Evolutionary conservation across 2,797 vertebrate species (phyloP).

Genomic region (Sebastes matsubarae): DNA sequence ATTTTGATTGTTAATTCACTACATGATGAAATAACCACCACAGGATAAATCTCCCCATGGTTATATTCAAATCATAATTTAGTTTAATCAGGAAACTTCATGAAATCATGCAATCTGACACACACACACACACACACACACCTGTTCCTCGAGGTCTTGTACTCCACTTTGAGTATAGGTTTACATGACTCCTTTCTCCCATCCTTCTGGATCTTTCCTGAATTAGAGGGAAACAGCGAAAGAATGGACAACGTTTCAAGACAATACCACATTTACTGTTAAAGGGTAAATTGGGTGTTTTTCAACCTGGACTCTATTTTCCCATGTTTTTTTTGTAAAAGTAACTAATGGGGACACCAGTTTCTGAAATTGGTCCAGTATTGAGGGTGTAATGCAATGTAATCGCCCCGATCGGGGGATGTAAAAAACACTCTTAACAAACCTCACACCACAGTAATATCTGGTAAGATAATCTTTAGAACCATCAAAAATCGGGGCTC

Average conservation of each 20-base stretch:
- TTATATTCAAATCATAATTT: background rate
- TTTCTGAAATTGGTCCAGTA: too few species aligned
- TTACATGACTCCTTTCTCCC: slow-evolving; percentile 98
- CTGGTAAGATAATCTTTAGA: too few species aligned
- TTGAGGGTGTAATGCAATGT: too few species aligned
- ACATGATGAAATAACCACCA: background rate
- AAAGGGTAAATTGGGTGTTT: background rate
- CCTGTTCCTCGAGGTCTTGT: slow-evolving; percentile 94
- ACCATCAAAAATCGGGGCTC: too few species aligned
- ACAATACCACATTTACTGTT: background rate
- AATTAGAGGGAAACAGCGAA: background rate
- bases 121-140: too few species aligned
- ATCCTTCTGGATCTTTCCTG: slow-evolving; percentile 95
- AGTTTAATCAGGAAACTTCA: background rate
- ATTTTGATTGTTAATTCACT: background rate
- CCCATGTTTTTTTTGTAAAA: too few species aligned
- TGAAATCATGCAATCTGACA: background rate
- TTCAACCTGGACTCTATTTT: too few species aligned
- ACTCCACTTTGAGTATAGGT: slow-evolving; percentile 98
- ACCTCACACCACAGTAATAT: too few species aligned
- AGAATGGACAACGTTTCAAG: background rate
- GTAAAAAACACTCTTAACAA: too few species aligned
- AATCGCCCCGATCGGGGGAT: too few species aligned
- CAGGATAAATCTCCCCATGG: background rate
- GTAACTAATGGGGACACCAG: too few species aligned